A percentile compares a stretch with the other conserved stretches of the same genome.
phyloP scores from a whole-genome alignment of 2,888 invertebrate genomes.

The Nematopogon swammerdamellus region DNA sequence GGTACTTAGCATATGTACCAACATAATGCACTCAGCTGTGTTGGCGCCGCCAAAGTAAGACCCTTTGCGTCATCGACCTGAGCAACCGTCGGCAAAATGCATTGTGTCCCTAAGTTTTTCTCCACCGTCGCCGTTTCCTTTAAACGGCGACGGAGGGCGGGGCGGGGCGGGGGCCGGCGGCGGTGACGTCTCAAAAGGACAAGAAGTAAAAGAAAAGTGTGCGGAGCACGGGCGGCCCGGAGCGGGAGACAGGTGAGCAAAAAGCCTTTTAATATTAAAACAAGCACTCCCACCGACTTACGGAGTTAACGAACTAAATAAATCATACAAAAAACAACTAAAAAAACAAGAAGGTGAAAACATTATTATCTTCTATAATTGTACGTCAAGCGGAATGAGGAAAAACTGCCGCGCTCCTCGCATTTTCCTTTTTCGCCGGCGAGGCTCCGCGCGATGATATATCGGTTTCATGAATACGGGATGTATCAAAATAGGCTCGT shows the following conservation, averaged over 20 bases:
- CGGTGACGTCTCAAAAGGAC: background rate
- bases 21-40: no score
- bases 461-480: conserved; percentile 51
- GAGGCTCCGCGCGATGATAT: conserved; percentile 32
- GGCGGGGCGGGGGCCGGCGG: background rate
- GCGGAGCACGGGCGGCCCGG: background rate
- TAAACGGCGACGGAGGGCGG: background rate
- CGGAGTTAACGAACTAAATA: conserved; percentile 31
- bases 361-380: conserved; percentile 56
- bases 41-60: no score
- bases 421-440: conserved; percentile 19
- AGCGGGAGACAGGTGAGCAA: background rate
- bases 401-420: conserved; percentile 24
- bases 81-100: no score
- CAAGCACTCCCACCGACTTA: background rate
- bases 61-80: no score
- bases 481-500: conserved; percentile 21
- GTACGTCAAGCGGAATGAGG: conserved; percentile 44
- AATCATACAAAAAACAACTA: conserved; percentile 49
- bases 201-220: background rate
- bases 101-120: no score
- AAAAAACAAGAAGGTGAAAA: conserved; percentile 49
- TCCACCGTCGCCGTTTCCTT: no score
- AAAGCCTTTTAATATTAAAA: background rate
- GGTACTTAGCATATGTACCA: no score